A percentile compares a stretch with the other conserved stretches of the same genome.
Evolutionary conservation across 2,797 vertebrate species (phyloP).

Genomic region (Crypturellus tataupa): DNA sequence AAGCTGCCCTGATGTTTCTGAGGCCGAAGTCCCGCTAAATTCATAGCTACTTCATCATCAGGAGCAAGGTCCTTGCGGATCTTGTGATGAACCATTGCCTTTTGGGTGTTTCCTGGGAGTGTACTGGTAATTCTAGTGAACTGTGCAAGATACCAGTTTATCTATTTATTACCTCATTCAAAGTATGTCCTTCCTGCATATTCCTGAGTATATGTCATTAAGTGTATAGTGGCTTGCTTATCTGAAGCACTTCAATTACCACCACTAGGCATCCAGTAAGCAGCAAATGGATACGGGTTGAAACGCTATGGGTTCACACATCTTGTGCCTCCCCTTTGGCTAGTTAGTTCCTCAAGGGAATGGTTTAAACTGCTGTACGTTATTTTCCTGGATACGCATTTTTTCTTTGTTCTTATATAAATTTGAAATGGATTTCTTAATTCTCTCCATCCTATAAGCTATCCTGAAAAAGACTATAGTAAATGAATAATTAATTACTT

Average conservation of each 20-base stretch:
- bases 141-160: background rate
- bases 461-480: background rate
- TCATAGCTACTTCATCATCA: rapidly evolving
- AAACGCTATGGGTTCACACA: background rate
- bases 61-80: background rate
- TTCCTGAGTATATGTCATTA: background rate
- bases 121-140: background rate
- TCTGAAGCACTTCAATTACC: background rate
- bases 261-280: background rate
- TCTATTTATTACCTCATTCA: background rate
- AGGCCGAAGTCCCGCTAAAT: background rate
- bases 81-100: background rate
- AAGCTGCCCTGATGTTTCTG: background rate
- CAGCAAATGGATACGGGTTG: background rate
- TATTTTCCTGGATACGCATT: rapidly evolving
- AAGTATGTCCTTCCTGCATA: background rate
- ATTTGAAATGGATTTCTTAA: background rate
- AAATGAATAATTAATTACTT: background rate
- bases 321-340: background rate
- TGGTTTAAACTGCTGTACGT: background rate
- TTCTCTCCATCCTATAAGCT: background rate
- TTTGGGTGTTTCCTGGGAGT: background rate
- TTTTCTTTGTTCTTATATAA: background rate
- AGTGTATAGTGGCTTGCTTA: background rate
- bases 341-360: background rate